Conservation (phyloP, 2,113 vertebrate species). For the Himantopus leucocephalus region DNA sequence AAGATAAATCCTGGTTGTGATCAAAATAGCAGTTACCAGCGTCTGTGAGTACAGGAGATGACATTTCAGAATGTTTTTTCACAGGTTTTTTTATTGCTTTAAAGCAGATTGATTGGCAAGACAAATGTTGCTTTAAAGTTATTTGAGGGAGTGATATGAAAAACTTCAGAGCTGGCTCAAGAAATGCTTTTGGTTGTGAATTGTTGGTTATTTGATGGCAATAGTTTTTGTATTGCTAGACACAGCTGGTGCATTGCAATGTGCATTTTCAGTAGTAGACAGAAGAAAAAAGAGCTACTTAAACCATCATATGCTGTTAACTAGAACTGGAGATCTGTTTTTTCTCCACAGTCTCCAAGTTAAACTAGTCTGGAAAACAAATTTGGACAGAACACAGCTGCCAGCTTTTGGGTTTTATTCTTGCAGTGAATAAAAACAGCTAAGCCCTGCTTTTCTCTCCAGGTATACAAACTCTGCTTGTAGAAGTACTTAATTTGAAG, state of each 20-base stretch:
- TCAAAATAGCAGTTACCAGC: background rate
- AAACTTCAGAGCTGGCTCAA: background rate
- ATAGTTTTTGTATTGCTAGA: accelerated
- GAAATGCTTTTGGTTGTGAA: background rate
- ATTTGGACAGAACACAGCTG: background rate
- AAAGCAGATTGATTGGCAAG: background rate
- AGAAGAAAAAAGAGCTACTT: background rate
- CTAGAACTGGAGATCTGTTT: background rate
- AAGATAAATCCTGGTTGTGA: background rate
- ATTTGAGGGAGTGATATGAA: background rate
- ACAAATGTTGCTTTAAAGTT: accelerated
- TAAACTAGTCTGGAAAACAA: background rate
- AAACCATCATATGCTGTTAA: background rate
- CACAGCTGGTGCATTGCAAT: accelerated
- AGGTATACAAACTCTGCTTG: no score
- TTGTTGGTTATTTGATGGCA: background rate
- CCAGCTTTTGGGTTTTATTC: background rate
- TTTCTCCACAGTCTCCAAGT: background rate
- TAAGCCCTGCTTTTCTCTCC: background rate
- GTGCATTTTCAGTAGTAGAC: background rate
- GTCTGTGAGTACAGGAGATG: background rate
- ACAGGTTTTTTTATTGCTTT: background rate
- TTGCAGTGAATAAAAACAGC: background rate
- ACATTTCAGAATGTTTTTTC: background rate
- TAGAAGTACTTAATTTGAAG: background rate